Conservation (phyloP, 1,140 invertebrate genomes). For the Paramacrobiotus metropolitanus region DNA sequence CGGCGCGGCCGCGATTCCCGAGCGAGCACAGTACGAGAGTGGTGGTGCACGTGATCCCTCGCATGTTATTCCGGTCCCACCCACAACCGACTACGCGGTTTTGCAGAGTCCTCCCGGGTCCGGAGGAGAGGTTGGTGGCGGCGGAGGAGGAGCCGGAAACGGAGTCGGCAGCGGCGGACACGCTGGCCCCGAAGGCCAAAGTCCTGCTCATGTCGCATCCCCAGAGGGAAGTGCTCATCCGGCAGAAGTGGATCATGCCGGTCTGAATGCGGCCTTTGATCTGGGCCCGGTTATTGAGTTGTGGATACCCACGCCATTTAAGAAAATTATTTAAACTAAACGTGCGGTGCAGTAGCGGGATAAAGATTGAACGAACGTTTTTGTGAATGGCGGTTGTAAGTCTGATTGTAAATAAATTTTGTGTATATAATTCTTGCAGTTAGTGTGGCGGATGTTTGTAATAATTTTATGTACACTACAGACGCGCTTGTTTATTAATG, state of each 20-base stretch:
- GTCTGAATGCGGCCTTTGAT: background rate
- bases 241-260: background rate
- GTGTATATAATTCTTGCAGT: too few species aligned
- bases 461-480: too few species aligned
- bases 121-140: background rate
- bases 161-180: background rate
- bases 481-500: too few species aligned
- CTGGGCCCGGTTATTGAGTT: background rate
- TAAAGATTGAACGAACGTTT: too few species aligned
- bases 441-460: too few species aligned
- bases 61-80: background rate
- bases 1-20: background rate
- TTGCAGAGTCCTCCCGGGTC: background rate
- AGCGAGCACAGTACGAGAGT: slow-evolving; percentile 1
- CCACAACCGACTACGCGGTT: background rate
- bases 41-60: too few species aligned
- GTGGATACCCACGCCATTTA: background rate
- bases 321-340: too few species aligned
- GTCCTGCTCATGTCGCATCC: background rate
- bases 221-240: background rate
- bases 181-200: background rate
- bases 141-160: background rate
- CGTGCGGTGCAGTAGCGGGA: too few species aligned
- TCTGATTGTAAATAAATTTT: too few species aligned
- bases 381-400: too few species aligned